phyloP scores from a whole-genome alignment of 2,888 invertebrate species.

The Limnephilus marmoratus region DNA sequence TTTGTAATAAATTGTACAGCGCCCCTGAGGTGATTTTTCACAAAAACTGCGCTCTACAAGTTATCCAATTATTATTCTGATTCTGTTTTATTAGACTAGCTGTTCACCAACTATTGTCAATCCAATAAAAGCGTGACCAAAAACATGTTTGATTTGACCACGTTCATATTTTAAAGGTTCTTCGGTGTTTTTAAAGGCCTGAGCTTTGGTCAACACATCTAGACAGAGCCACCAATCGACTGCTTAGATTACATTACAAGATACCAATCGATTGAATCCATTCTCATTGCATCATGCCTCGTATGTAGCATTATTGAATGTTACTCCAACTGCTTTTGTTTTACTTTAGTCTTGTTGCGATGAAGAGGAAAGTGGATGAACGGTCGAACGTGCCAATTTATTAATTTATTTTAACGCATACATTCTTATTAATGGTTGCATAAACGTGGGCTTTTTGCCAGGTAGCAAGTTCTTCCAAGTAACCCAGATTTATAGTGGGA shows the following conservation, averaged over 20 bases:
- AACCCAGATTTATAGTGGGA: not conserved
- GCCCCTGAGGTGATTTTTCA: too few species aligned
- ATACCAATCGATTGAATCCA: not conserved
- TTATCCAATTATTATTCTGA: too few species aligned
- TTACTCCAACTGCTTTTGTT: not conserved
- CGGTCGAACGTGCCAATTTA: not conserved
- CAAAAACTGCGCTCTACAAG: too few species aligned
- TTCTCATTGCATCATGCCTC: not conserved
- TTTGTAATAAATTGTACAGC: too few species aligned
- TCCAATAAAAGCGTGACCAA: not conserved
- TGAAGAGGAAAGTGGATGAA: not conserved
- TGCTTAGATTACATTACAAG: not conserved
- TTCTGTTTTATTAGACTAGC: not conserved
- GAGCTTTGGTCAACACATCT: not conserved
- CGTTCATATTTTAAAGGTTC: not conserved
- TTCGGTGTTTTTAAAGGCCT: not conserved
- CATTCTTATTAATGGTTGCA: not conserved
- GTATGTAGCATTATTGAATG: not conserved
- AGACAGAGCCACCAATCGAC: not conserved
- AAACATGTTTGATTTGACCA: not conserved
- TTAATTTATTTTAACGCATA: not conserved
- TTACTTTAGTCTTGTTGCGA: not conserved
- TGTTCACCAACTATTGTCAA: not conserved
- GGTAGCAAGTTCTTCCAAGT: not conserved
- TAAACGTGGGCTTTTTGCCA: not conserved